Conservation (phyloP, 2,888 invertebrate species). For the Seladonia tumulorum region DNA sequence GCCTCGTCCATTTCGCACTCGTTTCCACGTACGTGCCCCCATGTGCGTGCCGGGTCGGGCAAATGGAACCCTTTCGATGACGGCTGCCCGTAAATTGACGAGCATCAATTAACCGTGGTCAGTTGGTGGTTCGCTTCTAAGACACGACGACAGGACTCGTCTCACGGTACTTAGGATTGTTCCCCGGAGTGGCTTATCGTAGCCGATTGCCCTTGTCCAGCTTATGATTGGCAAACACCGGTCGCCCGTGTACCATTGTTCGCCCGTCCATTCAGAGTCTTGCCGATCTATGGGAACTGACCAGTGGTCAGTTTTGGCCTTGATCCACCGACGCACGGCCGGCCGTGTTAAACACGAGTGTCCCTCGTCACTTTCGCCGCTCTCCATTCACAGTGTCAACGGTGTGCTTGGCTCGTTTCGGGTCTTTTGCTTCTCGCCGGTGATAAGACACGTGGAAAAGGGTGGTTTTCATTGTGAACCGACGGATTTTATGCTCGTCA, state of each 20-base stretch:
- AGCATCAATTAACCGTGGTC: conserved; percentile 71
- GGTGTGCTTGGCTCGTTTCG: background rate
- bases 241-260: conserved; percentile 53
- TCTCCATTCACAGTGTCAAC: conserved; percentile 16
- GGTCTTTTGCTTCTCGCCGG: conserved; percentile 15
- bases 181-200: conserved; percentile 78
- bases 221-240: conserved; percentile 73
- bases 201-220: conserved; percentile 70
- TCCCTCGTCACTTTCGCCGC: conserved; percentile 59
- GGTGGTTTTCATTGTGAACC: conserved; percentile 35
- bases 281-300: conserved; percentile 76
- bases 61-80: conserved; percentile 61
- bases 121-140: conserved; percentile 64
- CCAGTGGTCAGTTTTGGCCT: conserved; percentile 77
- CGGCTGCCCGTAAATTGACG: conserved; percentile 65
- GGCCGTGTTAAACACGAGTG: conserved; percentile 66
- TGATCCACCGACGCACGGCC: conserved; percentile 67
- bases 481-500: conserved; percentile 56
- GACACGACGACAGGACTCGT: conserved; percentile 68
- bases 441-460: conserved; percentile 47
- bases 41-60: conserved; percentile 8
- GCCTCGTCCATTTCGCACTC: conserved; percentile 49
- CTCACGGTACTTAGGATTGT: conserved; percentile 81
- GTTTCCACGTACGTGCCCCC: conserved; percentile 38
- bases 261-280: conserved; percentile 54